Base-by-base conservation (phyloP, 2,888 invertebrate genomes). In the Bhutanitis thaidina region DNA sequence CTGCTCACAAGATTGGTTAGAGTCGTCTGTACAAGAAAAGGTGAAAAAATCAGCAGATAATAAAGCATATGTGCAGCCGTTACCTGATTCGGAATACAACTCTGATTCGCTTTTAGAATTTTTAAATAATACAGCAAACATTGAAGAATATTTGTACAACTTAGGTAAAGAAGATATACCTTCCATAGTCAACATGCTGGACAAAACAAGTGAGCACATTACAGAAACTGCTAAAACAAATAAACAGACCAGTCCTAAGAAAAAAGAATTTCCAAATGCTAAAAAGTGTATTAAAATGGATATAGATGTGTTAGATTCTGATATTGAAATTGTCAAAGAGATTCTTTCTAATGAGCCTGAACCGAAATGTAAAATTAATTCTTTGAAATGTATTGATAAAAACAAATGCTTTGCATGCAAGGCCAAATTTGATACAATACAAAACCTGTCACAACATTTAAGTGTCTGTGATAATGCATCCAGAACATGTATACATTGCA, bases 81-180 rank as follows among this genome's bases (percentile, higher is more conserved):
- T 88, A 34, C 87, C 88, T 0, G 87, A 87, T 60, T 87, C 85
- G 0, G 88, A 90, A 69, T 89, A 88, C 57, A 89, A 88, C 49
- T 88, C 88, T 0, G 89, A 90, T 62, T 88, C 90, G 7, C 73
- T 90, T 4, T 49, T 90, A 40, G 89, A 90, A 57, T 90, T 90
- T 60, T 57, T 90, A 25, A 89, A 90, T 55, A 89, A 83, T 52
- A 88, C 86, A 30, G 85, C 79, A 1, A 88, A 89, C 50, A 87
- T 88, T 8, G 85, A 87, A 51, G 83, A 88, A 57, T 87, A 88
- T 56, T 62, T 87, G 40, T 82, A 83, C 53, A 87, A 81, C 54
- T 69, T 88, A 36, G 85, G 88, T 1, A 88, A 84, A 52, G 88
- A 88, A 65, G 89, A 89, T 54, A 86, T 89, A 57, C 88, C 89